phyloP scores from a whole-genome alignment of 92 coral and sea anemone species.

The Palythoa grandiflora region DNA sequence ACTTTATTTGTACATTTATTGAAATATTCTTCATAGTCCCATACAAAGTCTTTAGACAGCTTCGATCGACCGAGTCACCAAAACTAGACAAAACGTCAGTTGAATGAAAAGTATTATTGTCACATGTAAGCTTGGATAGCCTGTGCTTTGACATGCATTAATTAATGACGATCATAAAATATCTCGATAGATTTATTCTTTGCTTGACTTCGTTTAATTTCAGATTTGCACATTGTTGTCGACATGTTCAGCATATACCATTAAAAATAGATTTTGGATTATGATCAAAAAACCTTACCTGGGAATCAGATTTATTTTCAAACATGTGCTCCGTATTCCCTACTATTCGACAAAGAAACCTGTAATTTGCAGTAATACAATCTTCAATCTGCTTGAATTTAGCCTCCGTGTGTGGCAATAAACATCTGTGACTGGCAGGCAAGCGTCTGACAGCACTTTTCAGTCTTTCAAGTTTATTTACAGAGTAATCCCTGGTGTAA shows the following conservation, averaged over 20 bases:
- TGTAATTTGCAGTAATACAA: conserved; percentile 83
- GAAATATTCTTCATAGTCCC: no score
- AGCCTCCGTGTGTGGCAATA: conserved; percentile 80
- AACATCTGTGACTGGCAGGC: conserved; percentile 72
- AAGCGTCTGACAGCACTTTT: conserved; percentile 65
- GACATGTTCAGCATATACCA: neutral
- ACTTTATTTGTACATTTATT: no score
- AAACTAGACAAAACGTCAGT: no score
- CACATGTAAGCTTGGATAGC: no score
- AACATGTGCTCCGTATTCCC: conserved; percentile 83
- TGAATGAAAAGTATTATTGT: no score
- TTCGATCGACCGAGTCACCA: no score
- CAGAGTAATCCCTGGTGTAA: conserved; percentile 71
- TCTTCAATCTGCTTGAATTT: conserved; percentile 70
- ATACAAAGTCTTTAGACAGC: no score
- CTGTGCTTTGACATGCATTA: no score
- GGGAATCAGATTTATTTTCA: conserved; percentile 73
- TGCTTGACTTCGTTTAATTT: no score
- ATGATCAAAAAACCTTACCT: neutral
- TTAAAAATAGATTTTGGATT: neutral
- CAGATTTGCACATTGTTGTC: neutral
- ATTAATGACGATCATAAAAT: no score
- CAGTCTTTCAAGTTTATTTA: conserved; percentile 69
- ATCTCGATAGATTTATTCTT: no score
- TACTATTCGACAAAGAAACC: conserved; percentile 79